Evolutionary conservation across 2,113 vertebrate genomes (phyloP).

Genomic region (Patagioenas fasciata): DNA sequence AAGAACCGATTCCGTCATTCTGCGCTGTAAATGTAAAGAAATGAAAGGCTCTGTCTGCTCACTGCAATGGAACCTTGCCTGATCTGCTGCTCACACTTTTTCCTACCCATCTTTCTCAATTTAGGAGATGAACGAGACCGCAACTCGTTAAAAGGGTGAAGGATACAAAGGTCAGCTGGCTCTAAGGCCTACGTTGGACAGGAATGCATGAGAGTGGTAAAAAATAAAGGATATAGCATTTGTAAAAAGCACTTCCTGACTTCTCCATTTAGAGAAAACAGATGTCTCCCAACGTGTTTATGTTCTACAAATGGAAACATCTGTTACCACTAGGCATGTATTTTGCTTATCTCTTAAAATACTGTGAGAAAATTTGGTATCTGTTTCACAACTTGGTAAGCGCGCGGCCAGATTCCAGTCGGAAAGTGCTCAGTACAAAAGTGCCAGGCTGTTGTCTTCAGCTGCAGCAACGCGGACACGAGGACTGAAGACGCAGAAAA

Average conservation of each 20-base stretch:
- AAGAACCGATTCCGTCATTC: not conserved
- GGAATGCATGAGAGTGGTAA: not conserved
- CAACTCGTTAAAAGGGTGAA: not conserved
- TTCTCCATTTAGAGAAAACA: slow-evolving; percentile 54
- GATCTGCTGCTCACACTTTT: not conserved
- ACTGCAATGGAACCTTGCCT: not conserved
- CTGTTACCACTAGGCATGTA: slow-evolving; percentile 46
- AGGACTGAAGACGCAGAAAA: not conserved
- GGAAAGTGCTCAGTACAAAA: not conserved
- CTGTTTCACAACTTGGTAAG: not conserved
- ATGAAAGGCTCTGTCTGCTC: not conserved
- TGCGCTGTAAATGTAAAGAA: not conserved
- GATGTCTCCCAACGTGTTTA: slow-evolving; percentile 53
- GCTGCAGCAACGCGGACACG: not conserved
- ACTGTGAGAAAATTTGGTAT: slow-evolving; percentile 64
- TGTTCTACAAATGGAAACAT: slow-evolving; percentile 66
- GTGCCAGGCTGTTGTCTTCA: not conserved
- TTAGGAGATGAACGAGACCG: not conserved
- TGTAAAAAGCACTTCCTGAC: slow-evolving; percentile 55
- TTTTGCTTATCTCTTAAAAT: slow-evolving; percentile 60
- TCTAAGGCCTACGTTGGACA: not conserved
- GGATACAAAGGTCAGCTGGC: fast-evolving
- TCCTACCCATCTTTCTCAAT: not conserved
- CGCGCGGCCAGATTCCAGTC: not conserved
- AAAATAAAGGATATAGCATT: not conserved